Base-by-base conservation (phyloP, 2,888 invertebrate species). In the Glaucopsyche alexis region DNA sequence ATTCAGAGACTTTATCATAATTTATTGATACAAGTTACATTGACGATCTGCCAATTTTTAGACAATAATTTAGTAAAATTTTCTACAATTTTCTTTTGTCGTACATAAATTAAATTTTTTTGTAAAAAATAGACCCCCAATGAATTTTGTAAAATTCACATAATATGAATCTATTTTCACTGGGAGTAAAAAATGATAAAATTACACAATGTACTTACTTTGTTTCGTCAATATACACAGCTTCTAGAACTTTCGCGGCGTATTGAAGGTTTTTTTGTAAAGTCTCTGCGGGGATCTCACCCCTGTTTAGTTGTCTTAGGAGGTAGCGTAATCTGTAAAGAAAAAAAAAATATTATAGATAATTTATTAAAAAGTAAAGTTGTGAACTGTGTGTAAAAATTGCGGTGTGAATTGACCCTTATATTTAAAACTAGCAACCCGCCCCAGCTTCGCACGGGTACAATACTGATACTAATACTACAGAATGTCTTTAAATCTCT, bases 201-300 rank as follows among this genome's bases (percentile, higher is more conserved):
- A 38, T 29, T 38, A 29, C 47, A 13, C 29, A 14, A 60, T 60
- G 1, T 88, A 95, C 96, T 93, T 96, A 98, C 98, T 97, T 97
- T 87, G 97, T 96, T 90, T 98, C 98, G 87, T 98, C 98, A 86
- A 97, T 96, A 93, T 97, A 98, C 79, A 98, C 97, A 14, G 98
- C 96, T 94, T 98, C 98, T 78, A 98, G 94, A 67, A 98, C 98
- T 84, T 96, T 96, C 19, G 98, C 98, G 73, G 98, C 98, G 90
- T 98, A 99, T 83, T 98, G 97, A 79, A 99, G 94, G 93, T 99
- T 98, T 89, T 96, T 96, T 94, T 97, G 97, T 82, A 99, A 94
- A 79, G 98, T 96, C 87, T 98, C 97, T 80, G 96, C 96, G 49
- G 97, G 96, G 83, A 98, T 96, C 93, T 98, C 96, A 85, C 98